Evolutionary conservation across 2,113 vertebrate genomes (phyloP).

Genomic region (Macaca nemestrina): DNA sequence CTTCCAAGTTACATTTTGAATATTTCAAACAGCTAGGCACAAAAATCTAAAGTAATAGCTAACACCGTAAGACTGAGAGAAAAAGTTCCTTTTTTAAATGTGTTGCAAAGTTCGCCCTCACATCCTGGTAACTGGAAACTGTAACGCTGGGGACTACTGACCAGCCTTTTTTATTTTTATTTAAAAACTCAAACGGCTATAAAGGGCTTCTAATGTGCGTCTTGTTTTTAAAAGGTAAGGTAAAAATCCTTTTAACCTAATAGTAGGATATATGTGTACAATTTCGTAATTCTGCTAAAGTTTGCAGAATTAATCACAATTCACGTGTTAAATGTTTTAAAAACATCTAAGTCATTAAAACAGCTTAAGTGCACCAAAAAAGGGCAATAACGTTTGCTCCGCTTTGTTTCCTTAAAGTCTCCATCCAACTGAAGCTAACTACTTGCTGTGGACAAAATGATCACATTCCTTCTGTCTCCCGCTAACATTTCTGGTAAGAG

Average conservation of each 20-base stretch:
- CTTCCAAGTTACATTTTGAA: slow-evolving; percentile 11
- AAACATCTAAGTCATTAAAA: background rate
- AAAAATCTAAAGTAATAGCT: slow-evolving; percentile 12
- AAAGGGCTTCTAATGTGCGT: background rate
- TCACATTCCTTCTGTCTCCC: background rate
- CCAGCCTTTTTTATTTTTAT: background rate
- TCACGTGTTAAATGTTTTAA: slow-evolving; percentile 22
- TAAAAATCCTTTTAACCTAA: background rate
- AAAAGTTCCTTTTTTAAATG: background rate
- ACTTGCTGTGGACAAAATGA: background rate
- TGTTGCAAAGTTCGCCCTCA: background rate
- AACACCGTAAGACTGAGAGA: background rate
- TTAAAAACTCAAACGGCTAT: slow-evolving; percentile 28
- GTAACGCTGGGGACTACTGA: background rate
- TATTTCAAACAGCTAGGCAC: background rate
- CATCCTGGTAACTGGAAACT: background rate
- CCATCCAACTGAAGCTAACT: background rate
- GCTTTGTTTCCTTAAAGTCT: slow-evolving; percentile 39
- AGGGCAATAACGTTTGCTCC: background rate
- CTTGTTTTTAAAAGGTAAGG: background rate
- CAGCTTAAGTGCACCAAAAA: background rate
- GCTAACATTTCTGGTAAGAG: background rate
- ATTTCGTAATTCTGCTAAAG: background rate
- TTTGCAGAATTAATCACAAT: background rate
- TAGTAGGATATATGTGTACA: background rate